Evolutionary conservation across 2,797 vertebrate species (phyloP).

Genomic region (Sebastes taczanowskii): DNA sequence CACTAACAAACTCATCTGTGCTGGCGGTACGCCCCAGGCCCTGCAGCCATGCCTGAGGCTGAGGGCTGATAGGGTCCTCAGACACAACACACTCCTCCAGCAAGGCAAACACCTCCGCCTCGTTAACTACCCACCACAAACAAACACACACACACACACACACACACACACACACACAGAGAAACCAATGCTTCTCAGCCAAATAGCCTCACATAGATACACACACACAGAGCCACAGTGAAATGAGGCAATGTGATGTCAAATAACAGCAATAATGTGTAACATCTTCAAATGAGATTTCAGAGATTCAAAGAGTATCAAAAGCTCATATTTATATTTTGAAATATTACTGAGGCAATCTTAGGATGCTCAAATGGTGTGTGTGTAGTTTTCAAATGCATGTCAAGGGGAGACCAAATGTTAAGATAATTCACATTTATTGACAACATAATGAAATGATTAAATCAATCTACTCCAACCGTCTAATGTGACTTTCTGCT

Average conservation of each 20-base stretch:
- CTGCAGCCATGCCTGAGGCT: slow-evolving; percentile 82
- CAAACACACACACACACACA: slow-evolving; percentile 52
- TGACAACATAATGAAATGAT: neutral
- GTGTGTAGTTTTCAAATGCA: neutral
- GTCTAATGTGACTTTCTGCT: neutral
- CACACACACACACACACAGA: slow-evolving; percentile 35
- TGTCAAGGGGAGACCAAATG: neutral
- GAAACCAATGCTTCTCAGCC: slow-evolving; percentile 29
- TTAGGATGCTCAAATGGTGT: slow-evolving; percentile 1
- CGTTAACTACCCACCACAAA: slow-evolving; percentile 75
- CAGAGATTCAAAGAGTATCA: slow-evolving; percentile 33
- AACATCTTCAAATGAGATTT: slow-evolving; percentile 69
- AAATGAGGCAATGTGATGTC: slow-evolving; percentile 79
- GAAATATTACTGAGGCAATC: slow-evolving; percentile 2
- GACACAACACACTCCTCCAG: slow-evolving; percentile 79
- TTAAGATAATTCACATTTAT: neutral
- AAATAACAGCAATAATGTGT: slow-evolving; percentile 73
- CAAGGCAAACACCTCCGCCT: slow-evolving; percentile 77
- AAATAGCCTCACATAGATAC: slow-evolving; percentile 47
- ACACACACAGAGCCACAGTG: slow-evolving; percentile 8
- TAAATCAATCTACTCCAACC: neutral
- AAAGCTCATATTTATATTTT: slow-evolving; percentile 31
- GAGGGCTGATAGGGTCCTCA: slow-evolving; percentile 83
- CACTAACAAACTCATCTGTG: slow-evolving; percentile 83
- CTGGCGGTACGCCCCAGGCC: slow-evolving; percentile 75